Evolutionary conservation across 1,140 invertebrate species (phyloP).

Genomic region (Protaetia brevitarsis): DNA sequence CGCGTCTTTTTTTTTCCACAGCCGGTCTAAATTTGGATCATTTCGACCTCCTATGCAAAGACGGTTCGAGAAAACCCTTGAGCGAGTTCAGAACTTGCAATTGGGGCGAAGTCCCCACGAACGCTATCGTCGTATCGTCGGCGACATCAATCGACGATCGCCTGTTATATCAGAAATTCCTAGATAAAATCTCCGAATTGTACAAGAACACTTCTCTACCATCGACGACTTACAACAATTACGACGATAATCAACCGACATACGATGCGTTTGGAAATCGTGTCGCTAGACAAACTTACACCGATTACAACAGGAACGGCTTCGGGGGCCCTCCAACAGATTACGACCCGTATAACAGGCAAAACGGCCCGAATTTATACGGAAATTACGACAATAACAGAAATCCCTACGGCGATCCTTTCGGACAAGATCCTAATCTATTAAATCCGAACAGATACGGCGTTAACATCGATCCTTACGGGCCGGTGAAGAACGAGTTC

Average conservation of each 20-base stretch:
- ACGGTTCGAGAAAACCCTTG: constrained; percentile 69
- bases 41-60: constrained; percentile 84
- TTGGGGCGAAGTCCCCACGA: constrained; percentile 82
- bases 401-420: constrained; percentile 29
- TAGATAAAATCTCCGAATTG: constrained; percentile 54
- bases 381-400: constrained; percentile 20
- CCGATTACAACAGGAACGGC: neutral
- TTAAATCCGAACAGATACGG: constrained; percentile 43
- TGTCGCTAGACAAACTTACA: constrained; percentile 33
- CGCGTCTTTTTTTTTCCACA: constrained; percentile 42
- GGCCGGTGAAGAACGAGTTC: constrained; percentile 8
- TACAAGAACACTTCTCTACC: constrained; percentile 40
- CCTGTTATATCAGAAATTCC: constrained; percentile 59
- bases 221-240: neutral
- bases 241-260: constrained; percentile 5
- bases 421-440: constrained; percentile 37
- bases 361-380: neutral
- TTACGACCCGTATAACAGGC: constrained; percentile 15
- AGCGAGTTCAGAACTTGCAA: constrained; percentile 77
- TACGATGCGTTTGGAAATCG: constrained; percentile 30
- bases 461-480: constrained; percentile 44
- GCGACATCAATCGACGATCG: constrained; percentile 63
- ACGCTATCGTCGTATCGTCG: constrained; percentile 84
- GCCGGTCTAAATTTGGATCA: constrained; percentile 60
- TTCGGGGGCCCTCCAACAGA: neutral